Evolutionary conservation across 2,888 invertebrate species (phyloP).

Genomic region (Cybosia mesomella): DNA sequence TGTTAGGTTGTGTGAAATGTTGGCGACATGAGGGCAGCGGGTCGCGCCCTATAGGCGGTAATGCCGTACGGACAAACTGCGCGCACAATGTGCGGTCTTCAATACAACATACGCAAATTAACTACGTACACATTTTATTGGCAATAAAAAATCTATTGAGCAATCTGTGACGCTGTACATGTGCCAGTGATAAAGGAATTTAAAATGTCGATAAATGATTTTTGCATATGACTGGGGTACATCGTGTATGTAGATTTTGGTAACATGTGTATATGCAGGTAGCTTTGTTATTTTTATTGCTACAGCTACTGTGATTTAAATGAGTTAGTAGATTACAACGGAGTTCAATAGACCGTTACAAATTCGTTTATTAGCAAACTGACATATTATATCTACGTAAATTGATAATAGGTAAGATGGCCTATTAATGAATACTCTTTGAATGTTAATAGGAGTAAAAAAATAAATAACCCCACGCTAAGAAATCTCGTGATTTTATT

Average conservation of each 20-base stretch:
- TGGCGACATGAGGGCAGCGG: slow-evolving; percentile 76
- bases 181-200: slow-evolving; percentile 77
- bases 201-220: slow-evolving; percentile 84
- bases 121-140: slow-evolving; percentile 83
- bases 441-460: slow-evolving; percentile 54
- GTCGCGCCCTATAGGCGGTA: slow-evolving; percentile 78
- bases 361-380: slow-evolving; percentile 70
- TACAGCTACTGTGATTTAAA: slow-evolving; percentile 72
- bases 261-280: slow-evolving; percentile 80
- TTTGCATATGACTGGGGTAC: slow-evolving; percentile 80
- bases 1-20: slow-evolving; percentile 72
- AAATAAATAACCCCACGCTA: slow-evolving; percentile 19
- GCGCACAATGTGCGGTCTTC: slow-evolving; percentile 77
- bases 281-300: slow-evolving; percentile 68
- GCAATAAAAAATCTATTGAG: slow-evolving; percentile 80
- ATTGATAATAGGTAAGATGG: slow-evolving; percentile 65
- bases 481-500: slow-evolving; percentile 24
- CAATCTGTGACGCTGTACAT: slow-evolving; percentile 77
- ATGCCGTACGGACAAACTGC: slow-evolving; percentile 63
- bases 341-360: slow-evolving; percentile 78
- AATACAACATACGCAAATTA: slow-evolving; percentile 84
- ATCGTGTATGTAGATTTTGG: slow-evolving; percentile 70
- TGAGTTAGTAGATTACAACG: slow-evolving; percentile 70
- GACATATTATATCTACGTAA: slow-evolving; percentile 71
- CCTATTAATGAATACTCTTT: slow-evolving; percentile 54